Evolutionary conservation across 2,888 invertebrate genomes (phyloP).

Genomic region (Reticulitermes lucifugus): DNA sequence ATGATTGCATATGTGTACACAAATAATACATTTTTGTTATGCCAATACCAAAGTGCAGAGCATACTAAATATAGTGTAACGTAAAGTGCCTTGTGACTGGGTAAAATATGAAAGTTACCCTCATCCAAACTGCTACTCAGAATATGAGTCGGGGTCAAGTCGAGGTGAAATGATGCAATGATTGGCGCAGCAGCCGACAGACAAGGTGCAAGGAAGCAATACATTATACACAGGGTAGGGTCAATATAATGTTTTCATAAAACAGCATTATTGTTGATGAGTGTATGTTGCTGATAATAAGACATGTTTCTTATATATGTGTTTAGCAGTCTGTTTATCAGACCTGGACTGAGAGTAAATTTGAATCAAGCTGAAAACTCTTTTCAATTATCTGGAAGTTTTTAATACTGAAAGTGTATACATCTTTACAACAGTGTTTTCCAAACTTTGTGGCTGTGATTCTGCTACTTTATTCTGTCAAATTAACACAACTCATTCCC

Average conservation of each 20-base stretch:
- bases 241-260: slow-evolving; percentile 36
- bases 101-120: slow-evolving; percentile 46
- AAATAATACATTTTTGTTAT: slow-evolving; percentile 43
- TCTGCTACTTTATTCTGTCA: too few species aligned
- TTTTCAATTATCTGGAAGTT: too few species aligned
- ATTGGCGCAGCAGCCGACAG: slow-evolving; percentile 32
- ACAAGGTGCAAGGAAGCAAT: slow-evolving; percentile 51
- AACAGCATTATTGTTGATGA: slow-evolving; percentile 24
- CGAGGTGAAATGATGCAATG: slow-evolving; percentile 17
- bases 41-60: slow-evolving; percentile 52
- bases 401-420: too few species aligned
- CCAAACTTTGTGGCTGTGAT: too few species aligned
- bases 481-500: too few species aligned
- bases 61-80: slow-evolving; percentile 51
- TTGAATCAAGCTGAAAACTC: too few species aligned
- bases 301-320: neutral
- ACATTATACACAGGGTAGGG: slow-evolving; percentile 41
- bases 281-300: slow-evolving; percentile 7
- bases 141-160: slow-evolving; percentile 13
- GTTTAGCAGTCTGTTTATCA: neutral
- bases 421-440: too few species aligned
- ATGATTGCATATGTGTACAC: slow-evolving; percentile 36
- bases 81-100: slow-evolving; percentile 54
- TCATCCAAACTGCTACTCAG: slow-evolving; percentile 44
- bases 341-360: too few species aligned